Percentiles rank a stretch among this genome's conserved stretches.
These are phyloP conservation scores for Lithobates sylvaticus DNA, from an alignment of 2,797 vertebrate genomes.

Conservation along the genomic window DNA sequence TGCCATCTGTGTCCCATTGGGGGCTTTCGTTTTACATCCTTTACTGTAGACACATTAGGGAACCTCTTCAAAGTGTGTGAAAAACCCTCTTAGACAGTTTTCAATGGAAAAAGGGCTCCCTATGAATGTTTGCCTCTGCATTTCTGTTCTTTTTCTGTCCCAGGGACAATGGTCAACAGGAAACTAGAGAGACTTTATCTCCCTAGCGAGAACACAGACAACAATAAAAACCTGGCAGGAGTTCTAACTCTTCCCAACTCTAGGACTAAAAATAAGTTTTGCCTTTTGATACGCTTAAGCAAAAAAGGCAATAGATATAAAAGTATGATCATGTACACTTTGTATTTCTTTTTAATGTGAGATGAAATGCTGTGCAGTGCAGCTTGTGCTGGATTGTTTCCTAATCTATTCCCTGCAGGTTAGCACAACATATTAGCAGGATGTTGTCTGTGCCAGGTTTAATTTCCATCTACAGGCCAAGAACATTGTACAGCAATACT, in stretches of 20 bases:
- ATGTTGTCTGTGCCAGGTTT: background rate
- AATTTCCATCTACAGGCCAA: background rate
- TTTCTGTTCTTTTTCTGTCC: no score
- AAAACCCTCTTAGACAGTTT: no score
- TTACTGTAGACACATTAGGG: no score
- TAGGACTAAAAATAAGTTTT: background rate
- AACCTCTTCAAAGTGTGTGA: no score
- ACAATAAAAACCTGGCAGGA: no score
- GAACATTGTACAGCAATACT: background rate
- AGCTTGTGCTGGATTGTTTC: background rate
- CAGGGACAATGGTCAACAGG: no score
- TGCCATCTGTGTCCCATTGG: no score
- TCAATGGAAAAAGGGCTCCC: no score
- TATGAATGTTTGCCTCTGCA: no score
- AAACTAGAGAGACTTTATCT: no score
- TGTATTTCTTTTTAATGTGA: background rate
- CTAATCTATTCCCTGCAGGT: background rate
- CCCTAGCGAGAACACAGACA: no score
- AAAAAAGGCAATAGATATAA: background rate
- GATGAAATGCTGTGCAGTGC: background rate
- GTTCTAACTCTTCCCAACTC: background rate
- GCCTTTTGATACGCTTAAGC: background rate
- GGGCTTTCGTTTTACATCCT: no score
- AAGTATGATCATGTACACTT: background rate
- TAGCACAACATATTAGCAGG: background rate